Evolutionary conservation across 1,140 invertebrate genomes (phyloP), one percentile per base, ranked within the genome.

Genomic region (Chrysopa pallens): DNA sequence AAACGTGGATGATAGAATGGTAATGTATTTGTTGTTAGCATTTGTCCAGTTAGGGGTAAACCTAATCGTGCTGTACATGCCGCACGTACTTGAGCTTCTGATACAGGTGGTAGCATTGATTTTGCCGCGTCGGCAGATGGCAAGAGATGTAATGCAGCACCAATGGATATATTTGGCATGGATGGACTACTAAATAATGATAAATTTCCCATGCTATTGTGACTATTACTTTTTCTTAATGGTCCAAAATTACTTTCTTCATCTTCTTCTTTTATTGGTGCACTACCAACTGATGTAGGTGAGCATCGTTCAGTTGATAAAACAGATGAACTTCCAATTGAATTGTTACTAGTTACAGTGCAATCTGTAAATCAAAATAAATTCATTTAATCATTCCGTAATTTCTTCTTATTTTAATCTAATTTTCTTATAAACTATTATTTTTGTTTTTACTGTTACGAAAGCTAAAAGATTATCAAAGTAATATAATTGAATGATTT

Each of bases 141-240:
- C 44, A 50, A 49, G 48, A 48, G 46, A 50, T 53, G 44, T 51
- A 52, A 49, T 52, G 62, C 51, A 54, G 63, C 42, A 50, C 60
- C 46, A 58, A 95, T 66, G 33, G 89, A 92, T 53, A 96, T 95
- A 66, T 95, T 95, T 46, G 92, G 90, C 78, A 95, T 78, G 50
- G 90, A 94, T 31, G 91, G 90, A 51, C 86, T 91, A 52, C 86
- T 90, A 64, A 94, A 95, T 9, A 95, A 66, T 28, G 78, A 79
- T 60, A 61, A 29, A 27, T 41, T 41, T 4, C 40, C 29, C n/a
- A 41, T 66, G 48, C 68, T 68, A 49, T 73, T 68, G 39, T 68
- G 67, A 51, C 67, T 67, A 48, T 60, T 63, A 40, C 62, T 67
- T 27, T 59, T 64, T 36, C 69, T 50, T 37, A 65, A 57, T 27